Percentiles rank a stretch among this genome's conserved stretches.
These are phyloP conservation scores for Dicaeum eximium DNA, from an alignment of 2,113 vertebrate species.

Conservation along the genomic window DNA sequence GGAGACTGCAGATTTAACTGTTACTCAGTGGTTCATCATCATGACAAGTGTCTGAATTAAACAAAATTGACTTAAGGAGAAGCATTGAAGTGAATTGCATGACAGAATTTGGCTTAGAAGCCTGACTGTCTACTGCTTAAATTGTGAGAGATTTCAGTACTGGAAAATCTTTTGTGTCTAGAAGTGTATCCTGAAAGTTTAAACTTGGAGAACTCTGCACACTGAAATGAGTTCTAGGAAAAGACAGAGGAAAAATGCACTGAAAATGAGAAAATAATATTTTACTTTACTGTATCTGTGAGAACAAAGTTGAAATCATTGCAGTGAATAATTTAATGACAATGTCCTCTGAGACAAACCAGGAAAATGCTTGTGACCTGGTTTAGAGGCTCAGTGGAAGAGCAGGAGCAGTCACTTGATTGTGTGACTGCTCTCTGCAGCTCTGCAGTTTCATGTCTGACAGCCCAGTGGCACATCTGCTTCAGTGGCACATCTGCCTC, in stretches of 20 bases:
- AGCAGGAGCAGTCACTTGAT: rapidly evolving
- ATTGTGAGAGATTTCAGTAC: not conserved
- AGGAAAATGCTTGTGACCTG: not conserved
- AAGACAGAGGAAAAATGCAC: not conserved
- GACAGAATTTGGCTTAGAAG: not conserved
- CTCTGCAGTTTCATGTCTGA: not conserved
- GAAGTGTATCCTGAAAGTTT: not conserved
- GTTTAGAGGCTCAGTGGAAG: not conserved
- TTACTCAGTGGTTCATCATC: slow-evolving; percentile 19
- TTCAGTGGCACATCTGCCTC: not conserved
- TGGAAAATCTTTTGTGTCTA: not conserved
- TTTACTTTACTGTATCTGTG: not conserved
- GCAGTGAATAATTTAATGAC: not conserved
- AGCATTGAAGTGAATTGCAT: not conserved
- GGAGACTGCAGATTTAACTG: not conserved
- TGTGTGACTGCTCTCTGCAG: not conserved
- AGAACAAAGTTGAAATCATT: not conserved
- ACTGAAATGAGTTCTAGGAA: not conserved
- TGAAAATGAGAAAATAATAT: not conserved
- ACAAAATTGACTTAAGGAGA: not conserved
- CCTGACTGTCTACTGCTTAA: not conserved
- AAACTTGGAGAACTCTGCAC: not conserved
- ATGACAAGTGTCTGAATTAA: slow-evolving; percentile 7
- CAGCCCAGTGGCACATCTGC: not conserved
- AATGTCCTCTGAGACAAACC: not conserved